These are phyloP conservation scores for Rhynchophorus ferrugineus DNA, from an alignment of 1,140 invertebrate species.

Conservation along the genomic window DNA sequence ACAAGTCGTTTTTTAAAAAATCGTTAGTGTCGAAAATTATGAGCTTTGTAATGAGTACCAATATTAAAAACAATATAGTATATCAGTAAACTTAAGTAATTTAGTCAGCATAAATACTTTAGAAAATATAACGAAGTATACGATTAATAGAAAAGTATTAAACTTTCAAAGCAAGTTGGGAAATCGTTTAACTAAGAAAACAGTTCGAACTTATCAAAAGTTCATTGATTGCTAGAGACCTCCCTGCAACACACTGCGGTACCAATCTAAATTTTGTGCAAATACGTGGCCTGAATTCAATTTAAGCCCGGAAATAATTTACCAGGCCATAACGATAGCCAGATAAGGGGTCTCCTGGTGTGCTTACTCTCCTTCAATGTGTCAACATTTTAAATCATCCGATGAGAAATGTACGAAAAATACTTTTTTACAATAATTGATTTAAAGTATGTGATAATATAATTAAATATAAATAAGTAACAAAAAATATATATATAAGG, in stretches of 20 bases:
- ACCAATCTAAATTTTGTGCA: background rate
- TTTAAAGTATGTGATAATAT: too few species aligned
- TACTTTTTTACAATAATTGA: too few species aligned
- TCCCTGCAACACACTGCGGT: background rate
- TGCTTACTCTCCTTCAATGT: background rate
- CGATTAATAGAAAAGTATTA: background rate
- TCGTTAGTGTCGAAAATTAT: too few species aligned
- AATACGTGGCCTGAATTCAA: slow-evolving; percentile 1
- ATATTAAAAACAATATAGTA: too few species aligned
- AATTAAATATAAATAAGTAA: too few species aligned
- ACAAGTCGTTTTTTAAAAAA: too few species aligned
- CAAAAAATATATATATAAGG: too few species aligned
- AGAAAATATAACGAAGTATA: too few species aligned
- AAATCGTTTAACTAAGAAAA: background rate
- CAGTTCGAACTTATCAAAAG: background rate
- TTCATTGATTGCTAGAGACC: background rate
- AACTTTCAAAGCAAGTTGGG: background rate
- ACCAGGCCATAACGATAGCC: background rate
- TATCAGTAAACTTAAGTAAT: too few species aligned
- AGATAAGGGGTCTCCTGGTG: background rate
- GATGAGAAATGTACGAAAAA: too few species aligned
- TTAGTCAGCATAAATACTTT: too few species aligned
- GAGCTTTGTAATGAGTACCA: too few species aligned
- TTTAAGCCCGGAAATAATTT: slow-evolving; percentile 1
- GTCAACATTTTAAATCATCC: background rate